Evolutionary conservation across 2,797 vertebrate genomes (phyloP).

Genomic region (Urosaurus nigricauda): DNA sequence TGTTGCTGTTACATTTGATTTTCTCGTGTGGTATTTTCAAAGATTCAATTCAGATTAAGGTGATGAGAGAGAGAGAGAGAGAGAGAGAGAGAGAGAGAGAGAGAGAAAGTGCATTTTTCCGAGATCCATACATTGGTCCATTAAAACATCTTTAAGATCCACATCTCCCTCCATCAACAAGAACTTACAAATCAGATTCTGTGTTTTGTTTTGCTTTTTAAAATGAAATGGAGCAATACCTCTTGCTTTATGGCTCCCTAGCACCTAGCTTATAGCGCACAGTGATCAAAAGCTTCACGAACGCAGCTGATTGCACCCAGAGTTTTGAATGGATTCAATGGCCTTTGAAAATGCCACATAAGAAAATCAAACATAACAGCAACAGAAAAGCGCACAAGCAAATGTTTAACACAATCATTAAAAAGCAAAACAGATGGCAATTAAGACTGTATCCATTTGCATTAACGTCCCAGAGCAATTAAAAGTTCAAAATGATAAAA

Average conservation of each 20-base stretch:
- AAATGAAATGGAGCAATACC: not conserved
- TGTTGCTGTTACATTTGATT: not conserved
- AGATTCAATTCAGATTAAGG: too few species aligned
- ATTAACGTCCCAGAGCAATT: slow-evolving; percentile 11
- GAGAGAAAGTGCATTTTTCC: not conserved
- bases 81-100: not conserved
- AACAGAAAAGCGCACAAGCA: not conserved
- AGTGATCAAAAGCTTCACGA: not conserved
- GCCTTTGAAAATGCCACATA: slow-evolving; percentile 4
- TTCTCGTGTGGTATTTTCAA: not conserved
- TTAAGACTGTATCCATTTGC: slow-evolving; percentile 13
- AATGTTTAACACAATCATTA: slow-evolving; percentile 26
- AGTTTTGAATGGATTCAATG: not conserved
- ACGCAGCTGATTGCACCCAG: not conserved
- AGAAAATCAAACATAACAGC: not conserved
- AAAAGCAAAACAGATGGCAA: slow-evolving; percentile 23
- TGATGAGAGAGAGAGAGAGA: too few species aligned
- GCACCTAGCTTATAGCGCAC: not conserved
- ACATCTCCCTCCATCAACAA: not conserved
- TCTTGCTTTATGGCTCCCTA: not conserved
- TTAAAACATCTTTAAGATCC: not conserved
- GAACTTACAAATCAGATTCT: not conserved
- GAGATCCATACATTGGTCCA: not conserved
- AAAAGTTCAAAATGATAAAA: slow-evolving; percentile 22
- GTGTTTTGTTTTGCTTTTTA: too few species aligned